A percentile compares a stretch with the other conserved stretches of the same genome.
Evolutionary conservation across 2,797 vertebrate genomes (phyloP).

Genomic region (Channa striata): DNA sequence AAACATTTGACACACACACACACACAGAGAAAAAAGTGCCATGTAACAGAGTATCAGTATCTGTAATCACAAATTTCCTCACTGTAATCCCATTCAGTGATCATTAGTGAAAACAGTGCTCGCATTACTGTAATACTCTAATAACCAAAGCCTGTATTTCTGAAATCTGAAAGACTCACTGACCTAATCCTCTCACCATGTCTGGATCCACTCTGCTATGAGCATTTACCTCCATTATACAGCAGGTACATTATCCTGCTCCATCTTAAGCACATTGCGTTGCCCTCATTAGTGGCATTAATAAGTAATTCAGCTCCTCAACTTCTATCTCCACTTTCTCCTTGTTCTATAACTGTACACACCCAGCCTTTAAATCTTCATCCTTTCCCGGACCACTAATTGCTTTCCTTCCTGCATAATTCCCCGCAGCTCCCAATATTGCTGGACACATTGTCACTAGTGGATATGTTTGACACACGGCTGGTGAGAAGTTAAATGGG

Average conservation of each 20-base stretch:
- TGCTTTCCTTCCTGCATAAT: conserved; percentile 78
- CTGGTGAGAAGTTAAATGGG: conserved; percentile 76
- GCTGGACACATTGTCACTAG: conserved; percentile 73
- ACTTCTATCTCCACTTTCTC: conserved; percentile 55
- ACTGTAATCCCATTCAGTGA: neutral
- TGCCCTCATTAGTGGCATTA: conserved; percentile 75
- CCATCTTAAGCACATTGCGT: conserved; percentile 46
- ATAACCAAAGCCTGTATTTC: neutral
- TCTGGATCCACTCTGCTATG: conserved; percentile 15
- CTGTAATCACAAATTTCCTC: neutral
- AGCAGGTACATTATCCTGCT: conserved; percentile 59
- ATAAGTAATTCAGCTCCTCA: conserved; percentile 71
- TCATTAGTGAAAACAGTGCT: neutral
- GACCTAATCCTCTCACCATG: conserved; percentile 16
- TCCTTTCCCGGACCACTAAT: conserved; percentile 72
- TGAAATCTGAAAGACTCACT: neutral
- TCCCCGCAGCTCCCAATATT: conserved; percentile 67
- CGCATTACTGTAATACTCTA: neutral
- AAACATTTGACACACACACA: no score
- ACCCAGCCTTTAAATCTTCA: conserved; percentile 69
- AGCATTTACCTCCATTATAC: conserved; percentile 55
- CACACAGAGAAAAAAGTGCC: no score
- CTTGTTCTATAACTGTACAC: conserved; percentile 65
- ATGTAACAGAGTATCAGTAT: neutral
- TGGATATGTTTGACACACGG: conserved; percentile 73